Conservation (phyloP, 2,797 vertebrate genomes). For the Telmatherina bonti region DNA sequence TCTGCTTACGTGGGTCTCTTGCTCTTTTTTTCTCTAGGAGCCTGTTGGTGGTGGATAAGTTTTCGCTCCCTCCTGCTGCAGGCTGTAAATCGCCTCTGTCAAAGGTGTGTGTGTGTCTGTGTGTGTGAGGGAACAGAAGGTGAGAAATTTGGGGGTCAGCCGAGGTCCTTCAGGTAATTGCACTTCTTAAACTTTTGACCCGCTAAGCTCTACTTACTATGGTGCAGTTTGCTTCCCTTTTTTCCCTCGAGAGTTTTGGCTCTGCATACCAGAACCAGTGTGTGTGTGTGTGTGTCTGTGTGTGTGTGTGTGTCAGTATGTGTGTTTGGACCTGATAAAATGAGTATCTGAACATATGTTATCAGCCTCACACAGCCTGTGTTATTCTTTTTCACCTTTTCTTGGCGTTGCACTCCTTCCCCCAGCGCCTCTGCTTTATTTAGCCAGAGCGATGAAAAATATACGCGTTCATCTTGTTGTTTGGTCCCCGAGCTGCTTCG, state of each 20-base stretch:
- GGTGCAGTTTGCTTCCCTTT: slow-evolving; percentile 63
- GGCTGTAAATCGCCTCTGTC: slow-evolving; percentile 76
- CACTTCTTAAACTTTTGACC: slow-evolving; percentile 84
- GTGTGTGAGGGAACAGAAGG: slow-evolving; percentile 71
- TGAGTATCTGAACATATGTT: slow-evolving; percentile 52
- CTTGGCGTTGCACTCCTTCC: slow-evolving; percentile 20
- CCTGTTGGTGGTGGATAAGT: slow-evolving; percentile 57
- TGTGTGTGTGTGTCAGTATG: slow-evolving; percentile 41
- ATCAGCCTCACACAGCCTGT: slow-evolving; percentile 39
- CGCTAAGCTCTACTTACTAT: slow-evolving; percentile 75
- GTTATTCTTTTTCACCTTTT: slow-evolving; percentile 48
- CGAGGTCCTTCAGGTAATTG: slow-evolving; percentile 83
- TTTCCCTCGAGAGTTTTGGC: slow-evolving; percentile 72
- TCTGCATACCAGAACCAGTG: slow-evolving; percentile 61
- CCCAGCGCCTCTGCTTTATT: slow-evolving; percentile 21
- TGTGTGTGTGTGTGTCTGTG: slow-evolving; percentile 37
- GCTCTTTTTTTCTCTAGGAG: slow-evolving; percentile 36
- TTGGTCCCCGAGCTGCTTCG: not conserved
- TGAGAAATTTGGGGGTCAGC: slow-evolving; percentile 78
- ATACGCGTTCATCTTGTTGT: slow-evolving; percentile 22
- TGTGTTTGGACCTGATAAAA: slow-evolving; percentile 29
- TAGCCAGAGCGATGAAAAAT: slow-evolving; percentile 35
- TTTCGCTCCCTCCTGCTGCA: slow-evolving; percentile 66
- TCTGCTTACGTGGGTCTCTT: slow-evolving; percentile 33
- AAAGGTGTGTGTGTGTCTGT: slow-evolving; percentile 41